Percentiles rank a stretch among this genome's conserved stretches.
phyloP scores from a whole-genome alignment of 2,797 vertebrate genomes.

The Thamnophis elegans region DNA sequence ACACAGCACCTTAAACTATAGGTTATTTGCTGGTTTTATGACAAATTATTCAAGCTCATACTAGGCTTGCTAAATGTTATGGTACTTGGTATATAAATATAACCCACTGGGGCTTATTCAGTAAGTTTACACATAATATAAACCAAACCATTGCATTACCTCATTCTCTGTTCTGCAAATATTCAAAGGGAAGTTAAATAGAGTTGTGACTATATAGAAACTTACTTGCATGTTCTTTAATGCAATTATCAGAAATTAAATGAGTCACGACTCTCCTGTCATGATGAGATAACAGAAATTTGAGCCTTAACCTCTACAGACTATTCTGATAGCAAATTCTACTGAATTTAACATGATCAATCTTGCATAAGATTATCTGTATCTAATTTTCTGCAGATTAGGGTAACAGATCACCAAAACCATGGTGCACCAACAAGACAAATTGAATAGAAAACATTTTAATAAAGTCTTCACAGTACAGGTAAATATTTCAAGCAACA shows the following conservation, averaged over 20 bases:
- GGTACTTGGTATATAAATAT: neutral
- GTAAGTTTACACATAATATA: neutral
- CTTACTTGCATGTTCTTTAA: neutral
- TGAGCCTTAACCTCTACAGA: neutral
- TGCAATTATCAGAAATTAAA: neutral
- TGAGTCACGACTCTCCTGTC: neutral
- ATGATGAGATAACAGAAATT: neutral
- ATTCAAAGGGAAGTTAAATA: neutral
- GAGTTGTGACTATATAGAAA: neutral
- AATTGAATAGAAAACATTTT: neutral
- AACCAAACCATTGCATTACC: neutral
- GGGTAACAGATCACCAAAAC: neutral
- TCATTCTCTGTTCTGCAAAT: neutral
- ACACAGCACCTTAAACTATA: neutral
- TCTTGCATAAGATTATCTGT: neutral
- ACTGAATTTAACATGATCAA: neutral
- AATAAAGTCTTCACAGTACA: neutral
- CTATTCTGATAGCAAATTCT: neutral
- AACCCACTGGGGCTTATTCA: neutral
- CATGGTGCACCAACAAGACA: neutral
- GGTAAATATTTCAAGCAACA: neutral
- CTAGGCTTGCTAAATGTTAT: neutral
- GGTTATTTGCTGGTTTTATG: neutral
- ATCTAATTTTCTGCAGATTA: neutral
- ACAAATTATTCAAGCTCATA: neutral